Evolutionary conservation across 2,113 vertebrate species (phyloP), one percentile per base, ranked within the genome.

Genomic region (Mohoua ochrocephala): DNA sequence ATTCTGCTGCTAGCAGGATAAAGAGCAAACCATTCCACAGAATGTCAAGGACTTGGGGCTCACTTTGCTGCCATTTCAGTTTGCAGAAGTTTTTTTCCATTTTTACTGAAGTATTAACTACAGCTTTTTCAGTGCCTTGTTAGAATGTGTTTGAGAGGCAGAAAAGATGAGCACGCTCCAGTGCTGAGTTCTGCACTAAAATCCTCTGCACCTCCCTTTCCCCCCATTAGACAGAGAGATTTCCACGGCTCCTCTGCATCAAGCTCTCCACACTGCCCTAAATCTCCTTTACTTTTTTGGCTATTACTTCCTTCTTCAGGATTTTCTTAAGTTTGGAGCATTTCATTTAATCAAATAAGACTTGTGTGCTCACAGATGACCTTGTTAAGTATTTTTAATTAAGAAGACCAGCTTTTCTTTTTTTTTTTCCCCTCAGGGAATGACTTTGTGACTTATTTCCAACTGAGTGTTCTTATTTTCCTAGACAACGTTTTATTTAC

Each of bases 401-500:
- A 60, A 57, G 75, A 95, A 73, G n/a, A 57, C 8, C 21, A 79
- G 11, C 27, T 56, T 52, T 61, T 53, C 53, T 89, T 56, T 35
- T 13, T 9, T 3, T 4, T 50, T 33, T 27, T 7, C 3, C 4
- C 6, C 26, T 28, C 1, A 39, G 54, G 81, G 22, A 79, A 30
- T 35, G 50, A 37, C 67, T 93, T 87, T 45, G 45, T 79, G 78
- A 85, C 59, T 89, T 78, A 39, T 61, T 94, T 93, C 23, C 26
- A 57, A 27, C 37, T 18, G 14, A 53, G 9, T 64, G 35, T 84
- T 87, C 11, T 1, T 78, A 16, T 82, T 79, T 96, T 89, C 45
- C 44, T 61, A 17, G 70, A 13, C 49, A 73, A 23, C 85, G 73
- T 93, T 96, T 94, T 93, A 91, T 94, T 96, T 95, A 74, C 30